Percentiles rank a stretch among this genome's conserved stretches.
phyloP scores from a whole-genome alignment of 2,888 invertebrate species.

The Ethmia dodecea region DNA sequence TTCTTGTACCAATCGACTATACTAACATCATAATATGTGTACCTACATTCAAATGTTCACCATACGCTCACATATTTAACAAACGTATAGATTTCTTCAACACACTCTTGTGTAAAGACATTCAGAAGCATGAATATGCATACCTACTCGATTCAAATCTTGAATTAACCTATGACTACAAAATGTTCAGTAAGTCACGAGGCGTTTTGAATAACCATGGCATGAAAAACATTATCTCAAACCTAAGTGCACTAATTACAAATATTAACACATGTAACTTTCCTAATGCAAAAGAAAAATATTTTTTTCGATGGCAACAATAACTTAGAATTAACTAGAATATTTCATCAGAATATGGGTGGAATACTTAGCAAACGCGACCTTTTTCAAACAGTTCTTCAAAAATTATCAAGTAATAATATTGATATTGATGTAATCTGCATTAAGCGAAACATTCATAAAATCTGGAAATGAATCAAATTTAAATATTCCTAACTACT shows the following conservation, averaged over 20 bases:
- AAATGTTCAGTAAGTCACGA: slow-evolving; percentile 8
- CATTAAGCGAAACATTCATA: too few species aligned
- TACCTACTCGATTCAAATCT: slow-evolving; percentile 12
- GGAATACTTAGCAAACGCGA: too few species aligned
- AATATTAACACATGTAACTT: background rate
- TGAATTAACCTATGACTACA: slow-evolving; percentile 6
- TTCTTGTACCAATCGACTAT: background rate
- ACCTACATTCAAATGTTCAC: slow-evolving; percentile 8
- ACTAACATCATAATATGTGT: slow-evolving; percentile 8
- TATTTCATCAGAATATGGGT: too few species aligned
- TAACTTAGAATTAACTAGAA: too few species aligned
- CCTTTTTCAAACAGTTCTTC: too few species aligned
- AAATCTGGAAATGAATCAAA: too few species aligned
- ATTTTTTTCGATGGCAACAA: too few species aligned
- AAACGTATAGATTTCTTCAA: slow-evolving; percentile 13
- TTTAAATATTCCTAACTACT: too few species aligned
- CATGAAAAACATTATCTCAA: slow-evolving; percentile 2
- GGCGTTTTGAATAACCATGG: slow-evolving; percentile 6
- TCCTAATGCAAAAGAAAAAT: too few species aligned
- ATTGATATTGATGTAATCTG: too few species aligned
- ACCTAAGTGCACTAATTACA: background rate
- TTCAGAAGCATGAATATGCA: slow-evolving; percentile 8
- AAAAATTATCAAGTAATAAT: too few species aligned
- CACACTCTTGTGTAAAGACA: slow-evolving; percentile 9
- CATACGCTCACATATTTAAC: slow-evolving; percentile 5